phyloP scores from a whole-genome alignment of 30 jellyfish, hydroid and myxozoan species.

The Aurelia sp. region DNA sequence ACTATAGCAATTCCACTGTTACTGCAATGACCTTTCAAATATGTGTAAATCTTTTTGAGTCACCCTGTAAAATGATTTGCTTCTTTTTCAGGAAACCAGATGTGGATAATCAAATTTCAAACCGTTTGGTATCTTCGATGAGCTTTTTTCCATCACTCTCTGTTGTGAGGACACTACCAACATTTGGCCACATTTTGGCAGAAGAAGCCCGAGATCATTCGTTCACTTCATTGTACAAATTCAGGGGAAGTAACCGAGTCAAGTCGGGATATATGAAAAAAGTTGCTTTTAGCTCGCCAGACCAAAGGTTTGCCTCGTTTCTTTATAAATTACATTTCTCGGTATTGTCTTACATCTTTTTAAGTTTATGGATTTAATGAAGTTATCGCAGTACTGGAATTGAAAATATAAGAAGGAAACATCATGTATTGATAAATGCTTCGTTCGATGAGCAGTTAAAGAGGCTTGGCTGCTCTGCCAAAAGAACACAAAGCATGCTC shows the following conservation, averaged over 20 bases:
- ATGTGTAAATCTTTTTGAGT: too few species aligned
- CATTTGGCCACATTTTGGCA: conserved; percentile 58
- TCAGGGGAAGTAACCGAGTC: conserved; percentile 50
- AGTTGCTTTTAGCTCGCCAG: conserved; percentile 17
- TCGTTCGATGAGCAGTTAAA: too few species aligned
- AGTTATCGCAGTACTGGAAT: too few species aligned
- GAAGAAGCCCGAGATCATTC: conserved; percentile 73
- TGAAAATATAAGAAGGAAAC: too few species aligned
- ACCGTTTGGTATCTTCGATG: conserved; percentile 59
- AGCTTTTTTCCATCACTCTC: conserved; percentile 70
- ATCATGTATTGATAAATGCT: too few species aligned
- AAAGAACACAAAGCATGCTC: too few species aligned
- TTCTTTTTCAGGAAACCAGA: background rate
- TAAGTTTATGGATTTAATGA: too few species aligned
- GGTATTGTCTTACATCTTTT: too few species aligned
- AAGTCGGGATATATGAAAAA: conserved; percentile 57
- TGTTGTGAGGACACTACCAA: conserved; percentile 65
- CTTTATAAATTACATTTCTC: too few species aligned
- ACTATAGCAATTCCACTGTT: too few species aligned
- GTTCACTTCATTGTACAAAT: conserved; percentile 47
- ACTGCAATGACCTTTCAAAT: too few species aligned
- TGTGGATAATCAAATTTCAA: background rate
- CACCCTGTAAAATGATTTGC: background rate
- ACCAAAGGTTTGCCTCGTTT: background rate
- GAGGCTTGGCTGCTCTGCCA: too few species aligned